phyloP scores from a whole-genome alignment of 2,113 vertebrate genomes.

The Seriola rivoliana region DNA sequence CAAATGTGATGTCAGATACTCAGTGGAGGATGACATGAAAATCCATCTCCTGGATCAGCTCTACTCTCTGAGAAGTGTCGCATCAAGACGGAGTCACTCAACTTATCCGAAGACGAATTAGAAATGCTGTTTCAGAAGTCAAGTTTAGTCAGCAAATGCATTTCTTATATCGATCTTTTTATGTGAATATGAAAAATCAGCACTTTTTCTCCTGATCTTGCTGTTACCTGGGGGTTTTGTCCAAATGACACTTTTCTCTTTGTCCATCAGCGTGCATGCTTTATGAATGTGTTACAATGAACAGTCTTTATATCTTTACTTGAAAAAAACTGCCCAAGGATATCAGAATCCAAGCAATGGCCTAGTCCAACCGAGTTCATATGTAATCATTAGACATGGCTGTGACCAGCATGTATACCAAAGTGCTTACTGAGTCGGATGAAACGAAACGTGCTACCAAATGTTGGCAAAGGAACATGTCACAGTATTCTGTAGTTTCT shows the following conservation, averaged over 20 bases:
- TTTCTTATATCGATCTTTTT: conserved; percentile 78
- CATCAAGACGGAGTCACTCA: background rate
- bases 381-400: conserved; percentile 52
- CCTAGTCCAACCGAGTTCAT: conserved; percentile 51
- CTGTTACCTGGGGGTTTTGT: conserved; percentile 78
- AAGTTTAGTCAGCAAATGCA: conserved; percentile 62
- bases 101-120: conserved; percentile 11
- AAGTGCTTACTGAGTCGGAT: conserved; percentile 70
- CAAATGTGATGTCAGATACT: conserved; percentile 70
- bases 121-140: conserved; percentile 41
- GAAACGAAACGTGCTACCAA: conserved; percentile 57
- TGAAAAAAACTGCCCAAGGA: conserved; percentile 69
- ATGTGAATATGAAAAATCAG: conserved; percentile 81
- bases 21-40: conserved; percentile 28
- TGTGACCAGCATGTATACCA: conserved; percentile 78
- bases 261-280: conserved; percentile 78
- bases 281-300: conserved; percentile 80
- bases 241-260: conserved; percentile 71
- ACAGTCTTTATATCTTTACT: conserved; percentile 74
- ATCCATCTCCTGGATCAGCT: conserved; percentile 31
- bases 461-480: conserved; percentile 59
- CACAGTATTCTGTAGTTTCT: conserved; percentile 58
- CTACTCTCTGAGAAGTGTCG: conserved; percentile 23
- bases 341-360: conserved; percentile 64
- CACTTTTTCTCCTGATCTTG: conserved; percentile 82